phyloP scores from a whole-genome alignment of 2,113 vertebrate species.

The Edolisoma coerulescens region DNA sequence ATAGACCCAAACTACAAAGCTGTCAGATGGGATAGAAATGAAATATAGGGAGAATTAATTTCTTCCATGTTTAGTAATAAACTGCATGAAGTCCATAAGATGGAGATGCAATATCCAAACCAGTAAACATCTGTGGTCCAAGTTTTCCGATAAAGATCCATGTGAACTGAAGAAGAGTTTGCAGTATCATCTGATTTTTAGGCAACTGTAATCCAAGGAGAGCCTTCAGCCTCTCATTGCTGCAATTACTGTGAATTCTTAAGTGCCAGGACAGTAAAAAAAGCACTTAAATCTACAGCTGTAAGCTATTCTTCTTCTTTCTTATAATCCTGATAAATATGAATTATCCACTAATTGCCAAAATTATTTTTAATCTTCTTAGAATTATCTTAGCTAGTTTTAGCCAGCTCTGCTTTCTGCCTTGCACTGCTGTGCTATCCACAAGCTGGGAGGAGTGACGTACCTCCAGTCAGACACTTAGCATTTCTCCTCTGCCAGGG shows the following conservation, averaged over 20 bases:
- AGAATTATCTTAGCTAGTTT: background rate
- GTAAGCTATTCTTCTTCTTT: background rate
- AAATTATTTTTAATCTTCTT: conserved; percentile 13
- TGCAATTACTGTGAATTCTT: background rate
- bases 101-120: background rate
- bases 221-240: background rate
- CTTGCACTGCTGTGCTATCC: background rate
- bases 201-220: background rate
- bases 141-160: background rate
- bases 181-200: background rate
- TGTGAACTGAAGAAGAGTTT: background rate
- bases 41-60: background rate
- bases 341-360: conserved; percentile 19
- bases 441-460: background rate
- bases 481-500: background rate
- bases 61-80: conserved; percentile 33
- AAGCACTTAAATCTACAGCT: background rate
- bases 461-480: background rate
- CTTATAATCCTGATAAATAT: background rate
- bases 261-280: background rate
- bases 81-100: background rate
- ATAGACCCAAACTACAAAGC: background rate
- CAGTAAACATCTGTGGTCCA: background rate
- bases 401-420: background rate
- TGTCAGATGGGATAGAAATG: conserved; percentile 14